phyloP scores from a whole-genome alignment of 2,113 vertebrate genomes.

The Piaya cayana region DNA sequence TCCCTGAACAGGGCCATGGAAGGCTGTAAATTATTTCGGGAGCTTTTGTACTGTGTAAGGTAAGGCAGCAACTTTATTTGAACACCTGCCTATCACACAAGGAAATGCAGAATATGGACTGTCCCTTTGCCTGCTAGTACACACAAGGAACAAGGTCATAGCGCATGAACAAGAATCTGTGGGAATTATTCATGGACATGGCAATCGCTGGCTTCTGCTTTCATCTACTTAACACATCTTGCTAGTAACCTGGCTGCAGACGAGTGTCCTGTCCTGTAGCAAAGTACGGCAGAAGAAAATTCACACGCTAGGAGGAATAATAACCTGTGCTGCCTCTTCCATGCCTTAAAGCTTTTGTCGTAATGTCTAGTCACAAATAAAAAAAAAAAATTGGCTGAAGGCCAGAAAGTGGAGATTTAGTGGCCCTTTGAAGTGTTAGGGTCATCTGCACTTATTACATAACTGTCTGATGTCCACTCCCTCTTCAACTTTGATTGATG shows the following conservation, averaged over 20 bases:
- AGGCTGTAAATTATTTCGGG: not conserved
- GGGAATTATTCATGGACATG: not conserved
- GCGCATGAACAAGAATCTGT: not conserved
- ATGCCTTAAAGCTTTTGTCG: not conserved
- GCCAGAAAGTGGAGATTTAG: not conserved
- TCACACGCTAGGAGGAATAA: not conserved
- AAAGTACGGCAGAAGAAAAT: not conserved
- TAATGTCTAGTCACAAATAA: not conserved
- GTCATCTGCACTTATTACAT: not conserved
- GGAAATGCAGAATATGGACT: not conserved
- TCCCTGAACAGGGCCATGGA: not conserved
- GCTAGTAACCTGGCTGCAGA: not conserved
- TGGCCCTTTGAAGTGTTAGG: not conserved
- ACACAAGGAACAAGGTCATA: fast-evolving
- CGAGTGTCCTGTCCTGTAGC: not conserved
- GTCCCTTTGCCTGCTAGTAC: not conserved
- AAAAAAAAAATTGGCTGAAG: not conserved
- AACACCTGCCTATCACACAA: not conserved
- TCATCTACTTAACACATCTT: not conserved
- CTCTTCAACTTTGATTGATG: not conserved
- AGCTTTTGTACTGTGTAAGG: fast-evolving
- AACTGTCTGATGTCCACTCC: not conserved
- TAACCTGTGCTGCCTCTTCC: not conserved
- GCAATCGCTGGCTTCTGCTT: not conserved
- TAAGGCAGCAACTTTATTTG: not conserved